phyloP scores from a whole-genome alignment of 2,797 vertebrate genomes.

The Erithacus rubecula region DNA sequence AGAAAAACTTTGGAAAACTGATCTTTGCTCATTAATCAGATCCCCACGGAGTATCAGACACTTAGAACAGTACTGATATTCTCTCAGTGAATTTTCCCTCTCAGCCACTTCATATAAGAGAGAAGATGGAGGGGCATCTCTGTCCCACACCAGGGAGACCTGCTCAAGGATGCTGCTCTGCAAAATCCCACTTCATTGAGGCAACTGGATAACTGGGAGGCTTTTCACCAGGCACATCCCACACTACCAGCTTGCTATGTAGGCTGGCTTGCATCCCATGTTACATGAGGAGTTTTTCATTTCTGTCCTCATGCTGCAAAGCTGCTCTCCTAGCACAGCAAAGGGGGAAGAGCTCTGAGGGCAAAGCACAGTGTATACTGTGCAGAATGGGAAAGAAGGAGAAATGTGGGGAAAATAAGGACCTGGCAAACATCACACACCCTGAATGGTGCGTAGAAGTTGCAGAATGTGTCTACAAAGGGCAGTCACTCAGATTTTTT shows the following conservation, averaged over 20 bases:
- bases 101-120: neutral
- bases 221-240: neutral
- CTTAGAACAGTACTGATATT: neutral
- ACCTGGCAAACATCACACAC: neutral
- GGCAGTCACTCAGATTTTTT: neutral
- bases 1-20: neutral
- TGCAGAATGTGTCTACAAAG: neutral
- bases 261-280: rapidly evolving
- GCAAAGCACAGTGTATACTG: neutral
- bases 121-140: neutral
- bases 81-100: neutral
- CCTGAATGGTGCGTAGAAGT: neutral
- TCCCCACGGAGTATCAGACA: neutral
- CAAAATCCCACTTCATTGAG: neutral
- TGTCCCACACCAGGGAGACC: neutral
- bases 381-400: neutral
- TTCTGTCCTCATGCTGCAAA: neutral
- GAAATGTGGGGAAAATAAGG: neutral
- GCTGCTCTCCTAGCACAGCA: neutral
- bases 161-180: neutral
- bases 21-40: neutral
- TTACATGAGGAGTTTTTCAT: neutral
- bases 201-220: neutral
- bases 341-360: neutral
- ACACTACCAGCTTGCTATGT: neutral